These are phyloP conservation scores for Scyliorhinus canicula DNA, from an alignment of 2,797 vertebrate species.

Conservation along the genomic window DNA sequence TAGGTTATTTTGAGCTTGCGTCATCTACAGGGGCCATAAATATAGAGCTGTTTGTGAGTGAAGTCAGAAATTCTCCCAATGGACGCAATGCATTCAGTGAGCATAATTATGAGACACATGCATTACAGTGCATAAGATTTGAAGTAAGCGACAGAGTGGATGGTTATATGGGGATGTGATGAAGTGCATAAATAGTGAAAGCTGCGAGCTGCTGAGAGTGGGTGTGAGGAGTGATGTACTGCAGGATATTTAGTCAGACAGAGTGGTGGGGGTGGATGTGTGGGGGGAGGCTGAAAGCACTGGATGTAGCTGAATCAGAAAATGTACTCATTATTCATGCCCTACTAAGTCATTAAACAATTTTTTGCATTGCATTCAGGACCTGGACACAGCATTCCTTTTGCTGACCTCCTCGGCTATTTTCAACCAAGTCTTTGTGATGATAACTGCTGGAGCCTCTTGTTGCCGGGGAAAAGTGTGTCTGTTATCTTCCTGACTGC, in stretches of 20 bases:
- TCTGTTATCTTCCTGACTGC: neutral
- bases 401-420: neutral
- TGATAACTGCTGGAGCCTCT: neutral
- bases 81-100: neutral
- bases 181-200: neutral
- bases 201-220: neutral
- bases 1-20: neutral
- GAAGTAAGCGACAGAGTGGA: neutral
- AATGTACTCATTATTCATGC: neutral
- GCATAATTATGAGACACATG: neutral
- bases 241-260: neutral
- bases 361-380: neutral
- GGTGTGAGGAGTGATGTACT: neutral
- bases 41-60: neutral
- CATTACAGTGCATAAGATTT: neutral
- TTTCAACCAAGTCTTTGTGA: neutral
- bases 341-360: neutral
- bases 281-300: neutral
- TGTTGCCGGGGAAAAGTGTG: neutral
- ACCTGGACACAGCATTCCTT: neutral
- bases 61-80: neutral
- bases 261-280: neutral
- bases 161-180: neutral
- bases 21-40: neutral
- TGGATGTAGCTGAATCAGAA: neutral